Evolutionary conservation across 2,797 vertebrate genomes (phyloP).

Genomic region (Galaxias olidus): DNA sequence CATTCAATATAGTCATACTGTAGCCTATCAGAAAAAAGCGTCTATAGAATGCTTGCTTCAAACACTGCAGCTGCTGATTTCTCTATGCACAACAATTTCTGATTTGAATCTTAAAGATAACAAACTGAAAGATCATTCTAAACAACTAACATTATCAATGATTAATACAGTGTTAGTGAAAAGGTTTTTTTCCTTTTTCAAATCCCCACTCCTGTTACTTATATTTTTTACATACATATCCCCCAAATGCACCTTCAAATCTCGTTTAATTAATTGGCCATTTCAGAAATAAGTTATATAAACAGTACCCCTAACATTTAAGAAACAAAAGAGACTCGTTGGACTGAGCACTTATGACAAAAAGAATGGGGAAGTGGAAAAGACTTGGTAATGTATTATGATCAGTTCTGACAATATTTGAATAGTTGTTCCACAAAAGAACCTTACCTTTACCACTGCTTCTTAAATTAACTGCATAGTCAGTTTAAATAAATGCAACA

Average conservation of each 20-base stretch:
- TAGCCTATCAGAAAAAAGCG: constrained; percentile 88
- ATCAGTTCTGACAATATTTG: constrained; percentile 54
- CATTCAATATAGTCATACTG: constrained; percentile 86
- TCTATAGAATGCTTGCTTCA: constrained; percentile 80
- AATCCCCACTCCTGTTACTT: constrained; percentile 47
- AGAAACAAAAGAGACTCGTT: constrained; percentile 71
- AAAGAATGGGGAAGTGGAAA: constrained; percentile 31
- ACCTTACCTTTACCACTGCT: too few species aligned
- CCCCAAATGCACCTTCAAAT: constrained; percentile 73
- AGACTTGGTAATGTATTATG: constrained; percentile 50
- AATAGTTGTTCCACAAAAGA: constrained; percentile 8
- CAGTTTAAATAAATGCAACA: neutral
- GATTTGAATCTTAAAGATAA: constrained; percentile 89
- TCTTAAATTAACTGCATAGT: constrained; percentile 16
- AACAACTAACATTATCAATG: constrained; percentile 83
- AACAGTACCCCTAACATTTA: constrained; percentile 78
- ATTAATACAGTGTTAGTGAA: constrained; percentile 86
- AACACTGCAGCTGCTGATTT: constrained; percentile 82
- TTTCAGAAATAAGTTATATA: constrained; percentile 77
- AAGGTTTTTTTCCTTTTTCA: constrained; percentile 70
- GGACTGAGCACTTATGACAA: constrained; percentile 51
- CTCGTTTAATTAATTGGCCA: constrained; percentile 78
- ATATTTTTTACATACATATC: constrained; percentile 50
- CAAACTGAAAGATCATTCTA: constrained; percentile 90
- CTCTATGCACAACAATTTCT: constrained; percentile 85